These are phyloP conservation scores for Cydia strobilella DNA, from an alignment of 1,140 invertebrate species.

Conservation along the genomic window DNA sequence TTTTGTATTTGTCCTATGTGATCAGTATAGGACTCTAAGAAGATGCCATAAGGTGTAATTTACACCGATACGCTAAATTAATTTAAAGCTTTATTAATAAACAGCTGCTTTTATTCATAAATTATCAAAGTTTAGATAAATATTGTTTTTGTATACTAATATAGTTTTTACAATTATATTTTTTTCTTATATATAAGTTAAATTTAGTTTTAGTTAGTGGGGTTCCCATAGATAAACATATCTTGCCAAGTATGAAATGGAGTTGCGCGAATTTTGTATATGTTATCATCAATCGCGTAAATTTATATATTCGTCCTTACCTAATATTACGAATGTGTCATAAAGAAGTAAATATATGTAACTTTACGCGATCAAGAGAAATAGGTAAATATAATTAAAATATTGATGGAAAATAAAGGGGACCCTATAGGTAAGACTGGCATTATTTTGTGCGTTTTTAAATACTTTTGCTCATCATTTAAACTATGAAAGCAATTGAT, in stretches of 20 bases:
- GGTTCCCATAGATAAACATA: conserved; percentile 13
- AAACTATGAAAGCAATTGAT: conserved; percentile 52
- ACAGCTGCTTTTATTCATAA: conserved; percentile 17
- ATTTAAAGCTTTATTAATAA: conserved; percentile 27
- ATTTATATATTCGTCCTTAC: too few relatives aligned
- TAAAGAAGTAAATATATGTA: background rate
- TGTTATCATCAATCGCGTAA: too few relatives aligned
- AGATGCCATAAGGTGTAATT: conserved; percentile 26
- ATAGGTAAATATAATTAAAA: background rate
- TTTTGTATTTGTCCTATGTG: background rate
- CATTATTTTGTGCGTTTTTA: conserved; percentile 43
- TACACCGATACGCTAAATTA: background rate
- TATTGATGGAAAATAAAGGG: background rate
- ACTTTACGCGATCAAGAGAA: background rate
- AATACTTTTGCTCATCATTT: conserved; percentile 42
- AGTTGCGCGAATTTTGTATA: background rate
- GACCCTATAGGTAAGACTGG: conserved; percentile 42
- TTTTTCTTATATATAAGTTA: conserved; percentile 14
- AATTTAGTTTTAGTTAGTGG: conserved; percentile 20
- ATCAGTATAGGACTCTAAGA: background rate
- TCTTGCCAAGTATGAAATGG: background rate
- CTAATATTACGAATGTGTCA: too few relatives aligned
- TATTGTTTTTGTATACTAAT: conserved; percentile 32
- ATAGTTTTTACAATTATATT: conserved; percentile 30
- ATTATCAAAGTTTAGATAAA: conserved; percentile 18